Base-by-base conservation (phyloP, 1,140 invertebrate genomes). In the Trigoniulus corallinus region DNA sequence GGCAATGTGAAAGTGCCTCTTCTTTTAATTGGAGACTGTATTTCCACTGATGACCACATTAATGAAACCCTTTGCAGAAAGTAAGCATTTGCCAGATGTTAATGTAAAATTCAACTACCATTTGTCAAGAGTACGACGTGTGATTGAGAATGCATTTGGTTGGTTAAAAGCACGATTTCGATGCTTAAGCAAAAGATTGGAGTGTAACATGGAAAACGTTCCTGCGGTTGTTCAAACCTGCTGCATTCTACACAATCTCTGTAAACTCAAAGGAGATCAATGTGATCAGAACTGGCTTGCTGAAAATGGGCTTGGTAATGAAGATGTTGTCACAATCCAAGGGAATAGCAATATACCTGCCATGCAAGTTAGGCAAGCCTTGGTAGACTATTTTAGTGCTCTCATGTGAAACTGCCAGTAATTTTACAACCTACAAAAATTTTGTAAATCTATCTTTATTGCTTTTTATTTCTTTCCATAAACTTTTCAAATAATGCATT, bases 131-230 rank as follows among this genome's bases (percentile, higher is more conserved):
- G 37, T 18, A 13, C 18, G 37, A 13, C 37, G 37, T 7, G 34
- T 49, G 7, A 23, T 41, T 37, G 47, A 49, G 26, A 49, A 49
- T 24, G 47, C 47, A 13, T 49, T 49, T 29, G 47, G 47, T 20
- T 21, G 37, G 18, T 29, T 49, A 7, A 49, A 49, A 41, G 47
- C 47, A 45, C 47, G 27, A 3, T 49, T 37, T 10, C 4, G 47
- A 10, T 3, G 4, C 7, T 39, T 49, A 41, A 3, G 3, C 26
- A 49, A 49, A 41, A 4, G 7, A 4, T 22, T 41, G 26, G 47
- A 41, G 13, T 41, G 22, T 15, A 15, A 49, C 10, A 37, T 49
- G 21, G n/a, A 37, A 4, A 49, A 41, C 7, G 27, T 41, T 18
- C n/a, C 26, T 3, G 4, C 7, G 10, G 39, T 49, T 49, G 47